phyloP scores from a whole-genome alignment of 2,797 vertebrate species.

The Pyrocephalus nanus region DNA sequence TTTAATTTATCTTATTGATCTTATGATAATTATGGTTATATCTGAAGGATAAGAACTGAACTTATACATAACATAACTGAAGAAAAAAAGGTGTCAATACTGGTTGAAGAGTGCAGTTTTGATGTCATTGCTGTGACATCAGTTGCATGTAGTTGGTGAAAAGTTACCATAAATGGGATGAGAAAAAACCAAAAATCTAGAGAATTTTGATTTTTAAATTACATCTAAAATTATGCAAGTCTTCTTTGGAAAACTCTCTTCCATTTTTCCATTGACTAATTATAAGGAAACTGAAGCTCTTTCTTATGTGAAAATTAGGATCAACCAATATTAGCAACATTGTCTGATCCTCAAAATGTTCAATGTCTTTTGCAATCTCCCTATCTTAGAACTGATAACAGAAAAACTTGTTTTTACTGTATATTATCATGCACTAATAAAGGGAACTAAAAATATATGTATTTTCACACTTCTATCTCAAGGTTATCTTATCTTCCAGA shows the following conservation, averaged over 20 bases:
- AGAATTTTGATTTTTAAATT: background rate
- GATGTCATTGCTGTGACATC: background rate
- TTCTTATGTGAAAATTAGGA: background rate
- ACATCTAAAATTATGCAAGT: background rate
- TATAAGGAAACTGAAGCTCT: background rate
- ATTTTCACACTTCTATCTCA: background rate
- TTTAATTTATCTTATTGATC: background rate
- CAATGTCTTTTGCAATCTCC: background rate
- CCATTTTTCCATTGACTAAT: background rate
- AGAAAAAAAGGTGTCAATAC: background rate
- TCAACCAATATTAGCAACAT: background rate
- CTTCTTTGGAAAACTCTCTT: background rate
- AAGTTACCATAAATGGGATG: background rate
- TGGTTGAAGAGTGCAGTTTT: background rate
- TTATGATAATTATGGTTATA: background rate
- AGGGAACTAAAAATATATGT: background rate
- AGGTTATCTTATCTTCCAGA: background rate
- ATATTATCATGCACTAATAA: background rate
- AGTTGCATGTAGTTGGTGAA: background rate
- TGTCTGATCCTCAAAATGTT: background rate
- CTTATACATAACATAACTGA: background rate
- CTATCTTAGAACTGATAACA: background rate
- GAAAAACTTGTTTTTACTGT: background rate
- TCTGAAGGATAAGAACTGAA: background rate
- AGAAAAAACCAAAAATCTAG: background rate